A percentile compares a stretch with the other conserved stretches of the same genome.
Conservation (phyloP, 1,140 invertebrate species). For the Phymastichus coffea region DNA sequence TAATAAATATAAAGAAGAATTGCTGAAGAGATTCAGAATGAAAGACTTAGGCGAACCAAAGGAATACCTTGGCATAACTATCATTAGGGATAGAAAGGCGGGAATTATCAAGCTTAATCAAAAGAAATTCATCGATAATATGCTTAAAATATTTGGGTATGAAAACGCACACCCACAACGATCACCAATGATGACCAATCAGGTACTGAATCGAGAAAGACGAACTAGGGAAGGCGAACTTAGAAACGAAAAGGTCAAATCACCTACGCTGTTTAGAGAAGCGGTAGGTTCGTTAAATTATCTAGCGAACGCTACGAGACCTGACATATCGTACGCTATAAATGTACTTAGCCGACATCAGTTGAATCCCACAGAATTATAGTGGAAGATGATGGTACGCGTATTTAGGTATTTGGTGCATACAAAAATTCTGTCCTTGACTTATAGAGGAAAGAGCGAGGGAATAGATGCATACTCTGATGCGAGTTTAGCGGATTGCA, state of each 20-base stretch:
- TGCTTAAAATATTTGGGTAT: not conserved
- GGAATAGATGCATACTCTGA: conserved; percentile 6
- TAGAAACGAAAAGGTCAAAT: no score
- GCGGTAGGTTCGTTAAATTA: conserved; percentile 49
- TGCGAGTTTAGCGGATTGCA: conserved; percentile 19
- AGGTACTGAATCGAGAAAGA: not conserved
- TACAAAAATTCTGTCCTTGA: conserved; percentile 11
- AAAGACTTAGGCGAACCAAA: conserved; percentile 5
- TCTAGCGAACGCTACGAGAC: conserved; percentile 46
- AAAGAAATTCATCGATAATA: not conserved
- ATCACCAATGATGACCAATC: not conserved
- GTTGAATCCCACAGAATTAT: conserved; percentile 4
- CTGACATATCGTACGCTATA: conserved; percentile 50
- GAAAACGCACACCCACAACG: not conserved
- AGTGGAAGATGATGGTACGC: conserved; percentile 23
- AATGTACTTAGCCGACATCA: conserved; percentile 26
- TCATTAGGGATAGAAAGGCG: not conserved
- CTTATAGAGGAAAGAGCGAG: not conserved
- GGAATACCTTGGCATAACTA: not conserved
- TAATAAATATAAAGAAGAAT: not conserved
- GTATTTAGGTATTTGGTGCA: no score
- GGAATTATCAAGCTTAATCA: not conserved
- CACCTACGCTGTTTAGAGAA: no score
- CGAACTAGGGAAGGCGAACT: not conserved
- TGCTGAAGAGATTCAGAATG: not conserved